phyloP scores from a whole-genome alignment of 2,113 vertebrate genomes.

The Leucosticte australis region DNA sequence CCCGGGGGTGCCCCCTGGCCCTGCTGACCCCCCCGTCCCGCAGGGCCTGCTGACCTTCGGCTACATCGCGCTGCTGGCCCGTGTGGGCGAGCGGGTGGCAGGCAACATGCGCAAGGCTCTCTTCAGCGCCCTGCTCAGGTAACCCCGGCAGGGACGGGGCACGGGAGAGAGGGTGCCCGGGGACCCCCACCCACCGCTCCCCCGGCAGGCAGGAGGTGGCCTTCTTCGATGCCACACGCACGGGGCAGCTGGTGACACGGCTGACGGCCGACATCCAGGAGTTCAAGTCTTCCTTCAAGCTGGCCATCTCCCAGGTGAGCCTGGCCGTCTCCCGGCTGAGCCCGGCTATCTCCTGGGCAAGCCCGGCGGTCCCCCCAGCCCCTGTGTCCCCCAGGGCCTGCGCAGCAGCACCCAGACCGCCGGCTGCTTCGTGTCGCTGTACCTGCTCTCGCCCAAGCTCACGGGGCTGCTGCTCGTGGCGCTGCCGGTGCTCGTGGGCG shows the following conservation, averaged over 20 bases:
- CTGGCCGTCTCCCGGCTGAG: constrained; percentile 66
- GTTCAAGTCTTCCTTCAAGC: constrained; percentile 95
- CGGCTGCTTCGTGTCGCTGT: constrained; percentile 89
- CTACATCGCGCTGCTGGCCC: constrained; percentile 89
- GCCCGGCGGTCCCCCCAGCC: background rate
- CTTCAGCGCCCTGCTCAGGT: constrained; percentile 80
- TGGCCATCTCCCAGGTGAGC: constrained; percentile 79
- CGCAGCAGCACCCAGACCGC: constrained; percentile 87
- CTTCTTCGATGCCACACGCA: constrained; percentile 91
- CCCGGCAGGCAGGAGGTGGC: constrained; percentile 87
- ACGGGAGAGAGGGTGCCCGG: rapidly evolving
- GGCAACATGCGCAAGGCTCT: constrained; percentile 87
- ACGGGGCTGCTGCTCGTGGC: constrained; percentile 82
- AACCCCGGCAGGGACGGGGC: background rate
- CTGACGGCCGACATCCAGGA: constrained; percentile 92
- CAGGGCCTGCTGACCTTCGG: constrained; percentile 90
- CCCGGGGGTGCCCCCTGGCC: rapidly evolving
- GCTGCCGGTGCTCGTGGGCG: constrained; percentile 83
- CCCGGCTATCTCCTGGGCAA: background rate
- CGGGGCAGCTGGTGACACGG: constrained; percentile 89
- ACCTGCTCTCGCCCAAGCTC: constrained; percentile 89
- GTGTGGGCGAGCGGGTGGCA: constrained; percentile 86
- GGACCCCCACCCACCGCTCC: background rate
- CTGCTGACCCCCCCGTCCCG: rapidly evolving
- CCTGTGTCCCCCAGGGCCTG: constrained; percentile 66